Base-by-base conservation (phyloP, 2,888 invertebrate species). In the Ypsolopha sequella region DNA sequence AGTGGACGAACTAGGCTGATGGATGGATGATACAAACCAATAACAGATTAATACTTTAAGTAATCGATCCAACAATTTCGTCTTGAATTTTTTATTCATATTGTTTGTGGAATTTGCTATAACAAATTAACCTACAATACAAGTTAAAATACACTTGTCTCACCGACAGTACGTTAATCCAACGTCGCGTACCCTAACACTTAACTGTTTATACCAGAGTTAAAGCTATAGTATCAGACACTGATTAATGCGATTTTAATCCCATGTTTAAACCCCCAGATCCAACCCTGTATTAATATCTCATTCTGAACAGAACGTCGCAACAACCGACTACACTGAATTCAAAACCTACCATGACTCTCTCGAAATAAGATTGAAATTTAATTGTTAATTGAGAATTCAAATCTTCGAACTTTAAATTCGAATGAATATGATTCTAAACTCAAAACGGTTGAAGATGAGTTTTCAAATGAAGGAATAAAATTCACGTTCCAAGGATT, bases 211-310 rank as follows among this genome's bases (percentile, higher is more conserved):
- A 86, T 86, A 79, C 78, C 77, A 69, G 77, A 81, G 80, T 80
- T 85, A 81, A 80, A 80, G 76, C 81, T 75, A 72, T 70, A 75
- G 76, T 67, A 70, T 24, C 73, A 84, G 89, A 89, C 89, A 89
- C 89, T 90, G 90, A 90, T 90, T 90, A 90, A 90, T 90, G 90
- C 87, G 89, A 89, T 88, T 89, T 89, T 88, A 89, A 90, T 89
- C 90, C 84, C 60, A 77, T 78, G 78, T 85, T 88, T 89, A 89
- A 89, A 87, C 89, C 88, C 87, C 87, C 80, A 87, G 88, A 89
- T 88, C 86, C 82, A 58, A 73, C 78, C 80, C 80, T 71, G 77
- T 75, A 80, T 81, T 80, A 81, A 81, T 79, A 85, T 88, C 84
- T 77, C 73, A 68, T 74, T 76, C 76, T 77, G 79, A 77, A 80